These are phyloP conservation scores for Calosoma granatense DNA, from an alignment of 1,140 invertebrate species.

Conservation along the genomic window DNA sequence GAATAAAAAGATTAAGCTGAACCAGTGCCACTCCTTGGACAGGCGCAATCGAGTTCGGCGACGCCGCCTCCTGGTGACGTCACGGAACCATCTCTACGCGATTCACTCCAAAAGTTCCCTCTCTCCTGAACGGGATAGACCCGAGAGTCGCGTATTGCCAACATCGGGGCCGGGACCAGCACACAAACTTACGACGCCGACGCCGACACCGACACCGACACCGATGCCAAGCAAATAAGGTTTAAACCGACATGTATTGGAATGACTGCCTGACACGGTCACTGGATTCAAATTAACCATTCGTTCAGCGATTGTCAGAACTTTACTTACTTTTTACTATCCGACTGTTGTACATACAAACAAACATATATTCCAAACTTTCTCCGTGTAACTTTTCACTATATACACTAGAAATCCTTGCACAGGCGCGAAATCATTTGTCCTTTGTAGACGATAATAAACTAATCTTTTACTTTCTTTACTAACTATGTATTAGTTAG, in stretches of 20 bases:
- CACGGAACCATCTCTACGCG: slow-evolving; percentile 14
- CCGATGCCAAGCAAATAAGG: not conserved
- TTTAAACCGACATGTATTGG: not conserved
- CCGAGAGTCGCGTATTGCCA: not conserved
- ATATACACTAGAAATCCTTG: too few species aligned
- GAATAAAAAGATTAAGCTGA: slow-evolving; percentile 37
- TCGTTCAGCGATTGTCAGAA: not conserved
- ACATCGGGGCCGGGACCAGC: too few species aligned
- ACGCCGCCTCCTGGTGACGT: slow-evolving; percentile 31
- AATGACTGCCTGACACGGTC: not conserved
- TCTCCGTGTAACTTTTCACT: not conserved
- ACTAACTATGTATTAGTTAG: too few species aligned
- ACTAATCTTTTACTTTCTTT: too few species aligned
- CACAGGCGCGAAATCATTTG: not conserved
- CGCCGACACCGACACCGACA: not conserved
- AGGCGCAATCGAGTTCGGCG: slow-evolving; percentile 28
- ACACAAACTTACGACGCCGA: not conserved
- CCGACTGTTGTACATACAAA: not conserved
- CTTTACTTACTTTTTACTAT: not conserved
- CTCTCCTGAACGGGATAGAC: not conserved
- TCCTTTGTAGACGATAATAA: not conserved
- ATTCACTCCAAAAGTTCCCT: slow-evolving; percentile 1
- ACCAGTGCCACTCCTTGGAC: slow-evolving; percentile 31
- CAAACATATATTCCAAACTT: not conserved
- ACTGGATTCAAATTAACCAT: not conserved